These are phyloP conservation scores for Sylvicola fuscatus DNA, from an alignment of 2,888 invertebrate species.

Conservation along the genomic window DNA sequence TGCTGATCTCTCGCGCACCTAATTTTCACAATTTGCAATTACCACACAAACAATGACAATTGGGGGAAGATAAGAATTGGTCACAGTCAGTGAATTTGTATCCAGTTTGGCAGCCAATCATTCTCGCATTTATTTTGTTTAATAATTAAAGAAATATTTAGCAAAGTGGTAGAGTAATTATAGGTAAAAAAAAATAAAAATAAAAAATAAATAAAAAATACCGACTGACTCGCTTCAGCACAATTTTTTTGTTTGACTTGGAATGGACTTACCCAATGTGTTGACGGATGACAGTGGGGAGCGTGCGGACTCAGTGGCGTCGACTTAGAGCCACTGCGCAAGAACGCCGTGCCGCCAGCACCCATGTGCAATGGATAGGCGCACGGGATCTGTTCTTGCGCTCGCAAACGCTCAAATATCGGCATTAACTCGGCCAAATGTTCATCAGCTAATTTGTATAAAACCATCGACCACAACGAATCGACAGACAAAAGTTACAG, in stretches of 20 bases:
- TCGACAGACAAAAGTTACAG: not conserved
- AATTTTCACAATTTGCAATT: conserved; percentile 9
- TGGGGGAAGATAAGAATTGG: too few relatives aligned
- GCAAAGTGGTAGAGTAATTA: conserved; percentile 5
- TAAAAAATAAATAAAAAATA: conserved; percentile 2
- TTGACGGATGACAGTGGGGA: conserved; percentile 41
- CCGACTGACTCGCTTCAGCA: not conserved
- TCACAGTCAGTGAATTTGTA: too few relatives aligned
- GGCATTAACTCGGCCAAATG: conserved; percentile 91
- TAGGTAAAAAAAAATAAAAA: conserved; percentile 6
- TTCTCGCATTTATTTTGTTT: too few relatives aligned
- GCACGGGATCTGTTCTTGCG: conserved; percentile 77
- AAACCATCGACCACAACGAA: not conserved
- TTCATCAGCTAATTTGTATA: conserved; percentile 50
- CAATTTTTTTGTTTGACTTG: not conserved
- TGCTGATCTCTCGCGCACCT: conserved; percentile 85
- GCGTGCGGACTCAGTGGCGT: conserved; percentile 40
- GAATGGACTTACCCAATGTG: conserved; percentile 33
- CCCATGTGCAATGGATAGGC: conserved; percentile 79
- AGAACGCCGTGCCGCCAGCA: conserved; percentile 41
- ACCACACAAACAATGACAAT: too few relatives aligned
- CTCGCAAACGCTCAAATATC: conserved; percentile 83
- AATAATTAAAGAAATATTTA: not conserved
- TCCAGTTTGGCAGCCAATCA: too few relatives aligned
- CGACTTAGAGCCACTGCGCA: conserved; percentile 39